Evolutionary conservation across 1,140 invertebrate species (phyloP), one percentile per base, ranked within the genome.

Genomic region (Pseudobourletiella spinata): DNA sequence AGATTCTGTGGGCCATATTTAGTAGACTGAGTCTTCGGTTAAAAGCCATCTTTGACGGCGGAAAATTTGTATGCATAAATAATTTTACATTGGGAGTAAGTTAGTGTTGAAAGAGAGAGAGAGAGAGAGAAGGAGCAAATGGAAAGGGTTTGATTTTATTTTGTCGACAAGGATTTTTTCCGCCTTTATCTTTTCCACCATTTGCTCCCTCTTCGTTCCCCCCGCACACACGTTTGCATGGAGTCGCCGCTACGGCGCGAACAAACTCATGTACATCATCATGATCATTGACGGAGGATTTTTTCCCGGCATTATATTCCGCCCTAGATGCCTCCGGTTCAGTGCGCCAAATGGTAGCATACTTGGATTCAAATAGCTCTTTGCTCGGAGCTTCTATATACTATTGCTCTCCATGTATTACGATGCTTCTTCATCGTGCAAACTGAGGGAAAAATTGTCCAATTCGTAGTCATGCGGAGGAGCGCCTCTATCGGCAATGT

Each of bases 41-140:
- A 39, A 39, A 39, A 39, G 32, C 32, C n/a, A 39, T 39, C 44
- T 48, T 48, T 48, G 44, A 48, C 44, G 44, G 44, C 6, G 22
- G 6, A 48, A 48, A 48, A 48, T 48, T 48, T 48, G 44, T 48
- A 48, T 11, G 44, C 44, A 48, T 48, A 48, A 48, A 48, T 48
- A 48, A 48, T 48, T 48, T 18, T 22, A 48, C 20, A 22, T 48
- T 48, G 44, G 22, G 18, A 15, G 11, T 48, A 4, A 22, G 18
- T 6, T 14, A 15, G 11, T 11, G 44, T 6, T 11, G 25, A 6
- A 6, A 26, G 24, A 51, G 48, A 51, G 20, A 51, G 20, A 22
- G 22, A 51, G 22, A 26, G 14, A 24, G 48, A 22, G 22, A 51
- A 22, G 25, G 22, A 22, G 28, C 48, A 18, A 15, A 18, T 24